Evolutionary conservation across 1,140 invertebrate genomes (phyloP), one percentile per base, ranked within the genome.

Genomic region (Macrobrachium rosenbergii): DNA sequence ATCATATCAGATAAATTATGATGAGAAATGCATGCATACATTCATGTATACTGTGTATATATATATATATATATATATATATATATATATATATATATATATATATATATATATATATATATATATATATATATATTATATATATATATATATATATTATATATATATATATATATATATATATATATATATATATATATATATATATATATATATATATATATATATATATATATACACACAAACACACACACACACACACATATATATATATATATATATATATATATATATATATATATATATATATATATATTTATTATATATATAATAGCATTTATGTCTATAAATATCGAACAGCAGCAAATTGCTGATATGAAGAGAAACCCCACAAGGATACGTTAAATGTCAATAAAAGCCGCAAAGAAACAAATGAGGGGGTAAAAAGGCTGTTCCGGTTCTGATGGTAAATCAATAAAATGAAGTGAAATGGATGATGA

Each of bases 41-140:
- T 76, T 17, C 23, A 59, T n/a, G 58, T n/a, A 43, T 58, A 78
- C n/a, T n/a, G 58, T 58, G 58, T 37, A 78, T 58, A 78, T n/a
- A 52, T 19, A 78, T 19, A 80, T 19, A 80, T 52, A 21, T 19
- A 80, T 19, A 80, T 28, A 80, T 52, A 80, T 28, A 63, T 28
- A 80, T 19, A 80, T 52, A 62, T n/a, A 62, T 28, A 52, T 45
- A 60, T 28, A 80, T 23, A 78, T 2, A 2, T 2, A 78, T n/a
- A 52, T 11, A 78, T 45, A 78, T 37, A 78, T 19, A 52, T 11
- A 78, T 45, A 52, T 19, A 78, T 37, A 17, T 17, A 78, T 23
- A 78, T 58, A 78, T n/a, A 78, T 58, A 78, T 52, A 45, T 45
- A 37, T 45, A 45, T 45, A 23, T n/a, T 45, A 23, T 45, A 23